Conservation (phyloP, 2,797 vertebrate species). For the Molossus molossus region DNA sequence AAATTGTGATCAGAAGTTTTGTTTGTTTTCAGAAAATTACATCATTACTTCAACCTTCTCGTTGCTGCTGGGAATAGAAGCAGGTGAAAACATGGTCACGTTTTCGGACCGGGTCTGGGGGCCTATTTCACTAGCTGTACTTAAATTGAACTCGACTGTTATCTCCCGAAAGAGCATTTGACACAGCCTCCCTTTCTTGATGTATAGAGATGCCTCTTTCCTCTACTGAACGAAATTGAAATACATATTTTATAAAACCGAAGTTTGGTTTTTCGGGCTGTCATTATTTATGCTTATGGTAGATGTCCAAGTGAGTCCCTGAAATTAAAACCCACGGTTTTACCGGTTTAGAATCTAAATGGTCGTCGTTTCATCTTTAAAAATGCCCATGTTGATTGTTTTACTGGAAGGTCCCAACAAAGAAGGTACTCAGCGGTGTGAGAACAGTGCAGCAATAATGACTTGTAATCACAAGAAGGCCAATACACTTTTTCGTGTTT, state of each 20-base stretch:
- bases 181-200: neutral
- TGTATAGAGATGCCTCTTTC: conserved; percentile 48
- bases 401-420: conserved; percentile 82
- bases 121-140: neutral
- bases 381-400: conserved; percentile 78
- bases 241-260: neutral
- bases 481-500: conserved; percentile 84
- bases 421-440: conserved; percentile 80
- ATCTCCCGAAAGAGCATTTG: neutral
- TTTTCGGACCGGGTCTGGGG: neutral
- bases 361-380: conserved; percentile 84
- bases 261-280: conserved; percentile 24
- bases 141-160: conserved; percentile 1
- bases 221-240: conserved; percentile 44
- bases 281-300: conserved; percentile 14
- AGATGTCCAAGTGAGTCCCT: neutral
- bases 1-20: neutral
- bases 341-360: conserved; percentile 66
- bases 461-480: conserved; percentile 84
- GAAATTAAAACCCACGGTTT: neutral
- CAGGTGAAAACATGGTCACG: neutral
- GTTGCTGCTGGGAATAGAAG: neutral
- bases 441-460: conserved; percentile 86
- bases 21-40: neutral
- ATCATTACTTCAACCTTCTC: neutral